Evolutionary conservation across 2,888 invertebrate species (phyloP), one percentile per base, ranked within the genome.

Genomic region (Caenorhabditis imperialis): DNA sequence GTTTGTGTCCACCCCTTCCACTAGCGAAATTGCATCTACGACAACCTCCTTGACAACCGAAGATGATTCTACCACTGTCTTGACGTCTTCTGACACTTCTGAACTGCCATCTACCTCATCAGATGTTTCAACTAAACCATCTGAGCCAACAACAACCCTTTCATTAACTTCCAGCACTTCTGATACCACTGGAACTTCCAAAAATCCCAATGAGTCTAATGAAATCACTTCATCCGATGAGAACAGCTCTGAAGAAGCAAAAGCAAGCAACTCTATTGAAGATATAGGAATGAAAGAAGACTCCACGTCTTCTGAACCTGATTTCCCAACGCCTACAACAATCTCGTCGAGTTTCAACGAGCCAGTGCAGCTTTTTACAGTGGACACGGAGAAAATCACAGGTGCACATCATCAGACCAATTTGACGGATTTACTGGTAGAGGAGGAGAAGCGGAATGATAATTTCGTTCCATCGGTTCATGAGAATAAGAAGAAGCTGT

Each of bases 361-460:
- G 14, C 67, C 67, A 0, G 42, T 67, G 14, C 67, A 67, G 37
- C 22, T 67, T 1, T 67, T 67, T 45, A 67, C 67, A 4, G 57
- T 57, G 20, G 67, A 67, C 20, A 25, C 44, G 7, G 51, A 23
- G 10, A 48, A 55, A 35, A n/a, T 42, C 6, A 55, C 38, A 16
- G 50, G 42, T 7, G 55, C 40, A 6, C 25, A 54, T 10, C 48
- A 57, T n/a, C 30, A 51, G 35, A 54, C 38, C 1, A 70, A 61
- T 22, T 18, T 70, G 12, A 48, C 30, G 16, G 53, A 47, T 8
- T 30, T 42, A 2, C 4, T 53, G 12, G 40, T 45, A 1, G 54
- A 54, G 7, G 53, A 61, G 7, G 16, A 38, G 18, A 61, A 61
- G n/a, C n/a, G n/a, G n/a, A n/a, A n/a, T n/a, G n/a, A n/a, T n/a